Evolutionary conservation across 2,888 invertebrate genomes (phyloP), one percentile per base, ranked within the genome.

Genomic region (Leptopilina syphax): DNA sequence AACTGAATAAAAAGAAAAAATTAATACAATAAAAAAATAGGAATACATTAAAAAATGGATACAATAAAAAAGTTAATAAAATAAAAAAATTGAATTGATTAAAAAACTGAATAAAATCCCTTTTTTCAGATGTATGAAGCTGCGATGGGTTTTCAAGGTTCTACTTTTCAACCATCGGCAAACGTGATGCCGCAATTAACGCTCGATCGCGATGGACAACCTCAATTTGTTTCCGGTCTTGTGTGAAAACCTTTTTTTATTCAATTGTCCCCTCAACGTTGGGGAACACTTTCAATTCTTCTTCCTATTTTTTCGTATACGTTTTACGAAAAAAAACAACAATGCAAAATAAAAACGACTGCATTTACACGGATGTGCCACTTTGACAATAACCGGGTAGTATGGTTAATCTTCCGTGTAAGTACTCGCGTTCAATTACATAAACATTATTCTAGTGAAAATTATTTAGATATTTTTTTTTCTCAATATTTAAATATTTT

Each of bases 91-190:
- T 18, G 18, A 18, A 18, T 18, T 18, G 18, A 18, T 47, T 47
- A 6, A 47, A 1, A 47, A 47, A 47, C 12, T 50, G 47, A 68
- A 34, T 44, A 66, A 18, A 13, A 27, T 34, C 77, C 82, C 82
- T 84, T 70, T 82, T 86, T 85, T 90, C 84, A 94, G 94, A 93
- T 94, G 89, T 94, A 94, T 84, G 94, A 94, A 88, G 94, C 94
- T 63, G 94, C 94, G 34, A 93, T 94, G 92, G 94, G 94, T 83
- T 94, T 94, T 88, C 94, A 94, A 92, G 93, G 93, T 70, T 93
- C 93, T 78, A 93, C 93, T 80, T 93, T 93, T 83, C 93, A 93
- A 76, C 92, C 92, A 73, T 87, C 90, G 70, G 84, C 88, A 10
- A 90, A 88, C 73, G 89, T 86, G 73, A 88, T 90, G 80, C 90